Evolutionary conservation across 2,797 vertebrate species (phyloP).

Genomic region (Spea hammondii): DNA sequence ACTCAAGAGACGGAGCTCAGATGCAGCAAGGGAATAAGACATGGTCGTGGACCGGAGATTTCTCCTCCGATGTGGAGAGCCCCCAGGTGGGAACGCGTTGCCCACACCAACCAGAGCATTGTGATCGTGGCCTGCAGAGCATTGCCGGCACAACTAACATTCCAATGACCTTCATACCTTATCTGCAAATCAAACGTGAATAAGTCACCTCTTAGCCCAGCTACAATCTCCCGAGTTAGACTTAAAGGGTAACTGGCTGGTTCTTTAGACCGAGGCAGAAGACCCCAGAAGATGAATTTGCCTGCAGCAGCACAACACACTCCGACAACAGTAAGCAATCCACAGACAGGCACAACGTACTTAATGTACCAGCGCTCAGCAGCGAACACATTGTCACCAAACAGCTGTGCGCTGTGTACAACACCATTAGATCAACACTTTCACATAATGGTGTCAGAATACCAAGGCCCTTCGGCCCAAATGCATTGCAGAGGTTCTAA

Average conservation of each 20-base stretch:
- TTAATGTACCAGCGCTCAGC: too few species aligned
- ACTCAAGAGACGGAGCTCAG: constrained; percentile 62
- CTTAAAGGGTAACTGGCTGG: background rate
- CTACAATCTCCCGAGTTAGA: background rate
- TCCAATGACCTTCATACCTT: constrained; percentile 88
- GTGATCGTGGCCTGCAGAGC: constrained; percentile 47
- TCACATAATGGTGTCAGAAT: too few species aligned
- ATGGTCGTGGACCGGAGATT: constrained; percentile 29
- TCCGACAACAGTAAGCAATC: too few species aligned
- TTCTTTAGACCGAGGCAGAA: too few species aligned
- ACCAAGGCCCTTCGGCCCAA: too few species aligned
- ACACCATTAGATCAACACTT: too few species aligned
- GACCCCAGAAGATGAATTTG: too few species aligned
- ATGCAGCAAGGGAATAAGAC: constrained; percentile 47
- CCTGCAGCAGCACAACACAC: too few species aligned
- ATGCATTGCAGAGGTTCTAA: too few species aligned
- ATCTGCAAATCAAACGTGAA: constrained; percentile 56
- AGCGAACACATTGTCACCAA: too few species aligned
- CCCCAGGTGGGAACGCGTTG: constrained; percentile 48
- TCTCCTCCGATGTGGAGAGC: constrained; percentile 53
- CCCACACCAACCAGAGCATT: constrained; percentile 18
- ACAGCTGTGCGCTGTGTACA: too few species aligned
- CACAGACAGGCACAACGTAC: too few species aligned
- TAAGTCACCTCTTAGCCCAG: constrained; percentile 36
- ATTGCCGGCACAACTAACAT: constrained; percentile 72